These are phyloP conservation scores for Hylaeus volcanicus DNA, from an alignment of 1,140 invertebrate genomes.

Conservation along the genomic window DNA sequence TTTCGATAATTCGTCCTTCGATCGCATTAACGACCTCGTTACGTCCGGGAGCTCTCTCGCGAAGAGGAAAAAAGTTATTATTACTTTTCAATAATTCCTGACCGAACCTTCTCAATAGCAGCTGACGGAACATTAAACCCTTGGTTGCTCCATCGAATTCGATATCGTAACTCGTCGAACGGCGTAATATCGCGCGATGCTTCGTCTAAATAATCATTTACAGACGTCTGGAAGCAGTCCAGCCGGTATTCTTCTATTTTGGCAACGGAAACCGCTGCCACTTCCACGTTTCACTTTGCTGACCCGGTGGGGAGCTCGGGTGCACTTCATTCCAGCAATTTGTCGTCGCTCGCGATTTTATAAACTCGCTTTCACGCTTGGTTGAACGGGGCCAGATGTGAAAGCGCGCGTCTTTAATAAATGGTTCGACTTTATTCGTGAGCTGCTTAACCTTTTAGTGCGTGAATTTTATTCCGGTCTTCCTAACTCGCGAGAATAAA, in stretches of 20 bases:
- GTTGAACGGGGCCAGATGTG: neutral
- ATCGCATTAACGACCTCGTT: neutral
- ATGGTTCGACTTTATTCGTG: no score
- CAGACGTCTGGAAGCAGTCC: constrained; percentile 11
- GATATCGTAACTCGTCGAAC: no score
- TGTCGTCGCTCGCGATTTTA: constrained; percentile 9
- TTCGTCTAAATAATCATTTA: constrained; percentile 37
- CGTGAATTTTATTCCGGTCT: no score
- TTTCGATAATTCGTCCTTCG: constrained; percentile 1
- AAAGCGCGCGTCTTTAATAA: no score
- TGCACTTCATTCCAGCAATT: neutral
- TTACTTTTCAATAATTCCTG: neutral
- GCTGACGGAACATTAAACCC: neutral
- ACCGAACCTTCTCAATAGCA: neutral
- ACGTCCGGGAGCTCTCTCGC: no score
- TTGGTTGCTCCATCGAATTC: neutral
- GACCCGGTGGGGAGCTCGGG: neutral
- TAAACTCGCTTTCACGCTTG: neutral
- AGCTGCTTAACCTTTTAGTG: no score
- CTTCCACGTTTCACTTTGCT: constrained; percentile 37
- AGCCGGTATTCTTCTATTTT: constrained; percentile 11
- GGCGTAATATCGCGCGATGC: neutral
- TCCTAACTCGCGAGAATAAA: no score
- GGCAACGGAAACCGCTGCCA: constrained; percentile 16
- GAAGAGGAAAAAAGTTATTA: neutral